phyloP scores from a whole-genome alignment of 1,140 invertebrate species.

The Euwallacea fornicatus region DNA sequence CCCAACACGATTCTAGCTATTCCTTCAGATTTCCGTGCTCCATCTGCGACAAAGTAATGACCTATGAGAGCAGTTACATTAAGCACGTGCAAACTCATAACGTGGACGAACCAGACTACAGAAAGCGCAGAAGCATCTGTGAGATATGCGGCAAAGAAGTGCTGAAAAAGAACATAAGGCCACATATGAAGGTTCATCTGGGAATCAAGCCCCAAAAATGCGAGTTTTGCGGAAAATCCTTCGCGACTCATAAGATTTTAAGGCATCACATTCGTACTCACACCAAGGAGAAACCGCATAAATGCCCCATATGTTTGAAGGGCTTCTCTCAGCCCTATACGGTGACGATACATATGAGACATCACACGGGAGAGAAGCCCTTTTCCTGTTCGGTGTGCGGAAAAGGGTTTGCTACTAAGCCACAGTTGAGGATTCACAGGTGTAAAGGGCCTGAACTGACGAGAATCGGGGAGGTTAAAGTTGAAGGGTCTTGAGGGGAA shows the following conservation, averaged over 20 bases:
- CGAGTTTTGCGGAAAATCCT: constrained; percentile 55
- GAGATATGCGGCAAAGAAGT: constrained; percentile 67
- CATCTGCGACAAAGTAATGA: constrained; percentile 48
- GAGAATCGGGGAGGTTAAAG: too few relatives aligned
- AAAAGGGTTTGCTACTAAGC: constrained; percentile 36
- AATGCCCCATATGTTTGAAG: constrained; percentile 60
- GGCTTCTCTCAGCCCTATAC: constrained; percentile 64
- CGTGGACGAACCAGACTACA: constrained; percentile 30
- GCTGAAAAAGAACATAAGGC: constrained; percentile 42
- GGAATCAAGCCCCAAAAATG: constrained; percentile 68
- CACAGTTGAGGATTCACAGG: constrained; percentile 23
- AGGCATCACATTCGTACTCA: constrained; percentile 51
- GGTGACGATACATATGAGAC: constrained; percentile 30
- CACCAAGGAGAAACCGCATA: constrained; percentile 51
- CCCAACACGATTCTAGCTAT: constrained; percentile 35
- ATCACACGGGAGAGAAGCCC: constrained; percentile 45
- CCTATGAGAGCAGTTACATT: constrained; percentile 31
- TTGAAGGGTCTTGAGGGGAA: too few relatives aligned
- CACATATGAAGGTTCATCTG: constrained; percentile 69
- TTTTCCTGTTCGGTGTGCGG: constrained; percentile 39
- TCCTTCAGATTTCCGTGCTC: constrained; percentile 41
- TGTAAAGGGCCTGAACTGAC: constrained; percentile 17
- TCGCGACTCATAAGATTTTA: constrained; percentile 41
- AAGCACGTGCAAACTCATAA: constrained; percentile 39
- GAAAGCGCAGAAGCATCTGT: constrained; percentile 54